phyloP scores from a whole-genome alignment of 2,888 invertebrate species.

The Catocala sponsa region DNA sequence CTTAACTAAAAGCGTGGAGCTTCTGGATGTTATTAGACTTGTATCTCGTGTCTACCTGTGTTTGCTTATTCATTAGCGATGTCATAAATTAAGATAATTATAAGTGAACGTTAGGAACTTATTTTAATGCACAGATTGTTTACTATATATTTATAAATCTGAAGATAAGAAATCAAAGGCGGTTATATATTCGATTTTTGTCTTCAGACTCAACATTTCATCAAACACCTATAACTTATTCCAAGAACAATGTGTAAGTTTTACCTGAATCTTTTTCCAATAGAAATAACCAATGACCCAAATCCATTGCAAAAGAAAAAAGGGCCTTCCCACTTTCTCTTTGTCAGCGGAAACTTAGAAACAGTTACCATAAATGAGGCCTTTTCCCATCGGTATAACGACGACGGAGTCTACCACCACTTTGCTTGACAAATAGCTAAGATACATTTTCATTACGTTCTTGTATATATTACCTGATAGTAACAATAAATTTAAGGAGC shows the following conservation, averaged over 20 bases:
- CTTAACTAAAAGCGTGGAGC: slow-evolving; percentile 50
- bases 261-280: slow-evolving; percentile 54
- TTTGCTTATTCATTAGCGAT: slow-evolving; percentile 33
- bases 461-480: slow-evolving; percentile 51
- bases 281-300: slow-evolving; percentile 76
- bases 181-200: no score
- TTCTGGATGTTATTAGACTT: slow-evolving; percentile 46
- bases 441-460: slow-evolving; percentile 74
- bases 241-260: slow-evolving; percentile 39
- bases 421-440: slow-evolving; percentile 75
- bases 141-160: no score
- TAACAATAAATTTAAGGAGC: slow-evolving; percentile 40
- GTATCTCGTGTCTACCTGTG: slow-evolving; percentile 48
- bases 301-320: slow-evolving; percentile 66
- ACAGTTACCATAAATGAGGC: slow-evolving; percentile 66
- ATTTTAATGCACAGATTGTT: no score
- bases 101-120: slow-evolving; percentile 6
- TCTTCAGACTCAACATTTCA: no score
- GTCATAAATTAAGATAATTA: slow-evolving; percentile 23
- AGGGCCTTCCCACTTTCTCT: slow-evolving; percentile 64
- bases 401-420: slow-evolving; percentile 50
- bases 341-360: slow-evolving; percentile 75
- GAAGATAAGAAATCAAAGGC: no score
- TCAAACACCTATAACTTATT: slow-evolving; percentile 29
- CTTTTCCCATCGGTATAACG: slow-evolving; percentile 61